Percentiles rank a stretch among this genome's conserved stretches.
These are phyloP conservation scores for Dicranocentrus wangi DNA, from an alignment of 2,888 invertebrate species.

Conservation along the genomic window DNA sequence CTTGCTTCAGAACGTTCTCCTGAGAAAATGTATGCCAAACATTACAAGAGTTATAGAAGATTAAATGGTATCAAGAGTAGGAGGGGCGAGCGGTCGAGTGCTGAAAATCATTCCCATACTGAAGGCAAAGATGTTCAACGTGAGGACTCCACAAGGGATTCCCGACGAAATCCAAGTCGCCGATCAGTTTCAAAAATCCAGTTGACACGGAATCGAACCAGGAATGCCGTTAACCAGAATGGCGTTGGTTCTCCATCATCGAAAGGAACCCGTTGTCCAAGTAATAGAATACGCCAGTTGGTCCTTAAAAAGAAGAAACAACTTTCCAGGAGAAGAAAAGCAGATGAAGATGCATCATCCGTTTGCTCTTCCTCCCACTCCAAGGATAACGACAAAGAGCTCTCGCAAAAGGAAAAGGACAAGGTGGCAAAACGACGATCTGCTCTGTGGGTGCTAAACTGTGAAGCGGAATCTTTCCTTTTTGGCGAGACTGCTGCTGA, in stretches of 20 bases:
- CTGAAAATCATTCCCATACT: constrained; percentile 32
- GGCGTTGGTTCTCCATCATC: background rate
- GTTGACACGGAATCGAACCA: constrained; percentile 21
- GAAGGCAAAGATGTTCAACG: background rate
- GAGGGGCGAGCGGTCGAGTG: constrained; percentile 27
- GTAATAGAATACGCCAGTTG: constrained; percentile 41
- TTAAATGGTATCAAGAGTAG: constrained; percentile 56
- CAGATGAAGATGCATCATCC: background rate
- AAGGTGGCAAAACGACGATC: constrained; percentile 70
- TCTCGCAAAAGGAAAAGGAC: constrained; percentile 22
- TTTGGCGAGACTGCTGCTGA: constrained; percentile 79
- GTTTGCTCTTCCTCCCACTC: constrained; percentile 22
- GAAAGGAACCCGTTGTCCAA: constrained; percentile 11
- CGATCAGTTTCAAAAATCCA: background rate
- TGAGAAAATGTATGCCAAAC: constrained; percentile 57
- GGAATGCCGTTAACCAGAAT: constrained; percentile 25
- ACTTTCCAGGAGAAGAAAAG: background rate
- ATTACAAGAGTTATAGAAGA: constrained; percentile 60
- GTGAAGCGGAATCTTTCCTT: constrained; percentile 91
- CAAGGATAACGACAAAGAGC: constrained; percentile 9
- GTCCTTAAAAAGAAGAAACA: constrained; percentile 39
- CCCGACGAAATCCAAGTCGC: background rate
- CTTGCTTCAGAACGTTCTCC: background rate
- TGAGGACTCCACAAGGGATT: constrained; percentile 12
- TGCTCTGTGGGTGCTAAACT: constrained; percentile 84